phyloP scores from a whole-genome alignment of 2,113 vertebrate genomes.

The Plestiodon gilberti region DNA sequence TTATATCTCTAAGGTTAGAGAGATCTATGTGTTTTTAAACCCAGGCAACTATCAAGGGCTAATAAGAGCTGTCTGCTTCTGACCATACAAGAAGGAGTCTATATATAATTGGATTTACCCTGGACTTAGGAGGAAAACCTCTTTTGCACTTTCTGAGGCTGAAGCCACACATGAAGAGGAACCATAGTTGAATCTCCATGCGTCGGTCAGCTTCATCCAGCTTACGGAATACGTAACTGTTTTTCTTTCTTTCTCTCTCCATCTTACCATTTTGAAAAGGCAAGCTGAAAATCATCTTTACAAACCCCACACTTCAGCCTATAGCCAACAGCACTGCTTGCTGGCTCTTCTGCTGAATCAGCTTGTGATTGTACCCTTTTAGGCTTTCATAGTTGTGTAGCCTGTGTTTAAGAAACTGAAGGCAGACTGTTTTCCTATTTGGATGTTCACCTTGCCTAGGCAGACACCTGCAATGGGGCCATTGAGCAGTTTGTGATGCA shows the following conservation, averaged over 20 bases:
- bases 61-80: not conserved
- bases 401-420: not conserved
- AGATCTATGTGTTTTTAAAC: constrained; percentile 1
- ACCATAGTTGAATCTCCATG: constrained; percentile 3
- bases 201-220: not conserved
- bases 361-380: not conserved
- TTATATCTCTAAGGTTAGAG: constrained; percentile 28
- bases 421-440: not conserved
- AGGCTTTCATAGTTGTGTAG: not conserved
- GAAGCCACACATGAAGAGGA: not conserved
- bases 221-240: constrained; percentile 10
- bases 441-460: not conserved
- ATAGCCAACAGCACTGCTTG: constrained; percentile 18
- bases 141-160: not conserved
- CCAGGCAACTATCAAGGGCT: not conserved
- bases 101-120: rapidly evolving
- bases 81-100: not conserved
- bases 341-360: not conserved
- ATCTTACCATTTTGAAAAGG: not conserved
- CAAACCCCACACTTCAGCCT: not conserved
- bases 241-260: not conserved
- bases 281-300: not conserved
- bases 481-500: no score
- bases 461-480: not conserved
- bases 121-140: constrained; percentile 3